phyloP scores from a whole-genome alignment of 2,888 invertebrate genomes.

The Monoplex corrugatus region DNA sequence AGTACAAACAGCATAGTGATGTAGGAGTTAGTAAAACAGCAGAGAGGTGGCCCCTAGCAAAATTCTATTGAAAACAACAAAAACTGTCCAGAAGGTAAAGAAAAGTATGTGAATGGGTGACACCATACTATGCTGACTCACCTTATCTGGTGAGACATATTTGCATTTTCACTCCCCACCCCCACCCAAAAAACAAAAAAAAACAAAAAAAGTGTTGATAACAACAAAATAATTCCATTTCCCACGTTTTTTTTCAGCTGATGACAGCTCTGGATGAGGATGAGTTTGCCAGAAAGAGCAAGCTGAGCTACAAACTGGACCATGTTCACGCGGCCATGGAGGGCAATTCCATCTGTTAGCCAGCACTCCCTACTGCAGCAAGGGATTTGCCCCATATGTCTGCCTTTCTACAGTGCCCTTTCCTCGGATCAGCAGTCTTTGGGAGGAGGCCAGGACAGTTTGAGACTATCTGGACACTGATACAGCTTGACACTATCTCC shows the following conservation, averaged over 20 bases:
- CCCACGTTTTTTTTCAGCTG: conserved; percentile 86
- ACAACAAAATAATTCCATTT: no score
- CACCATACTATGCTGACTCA: no score
- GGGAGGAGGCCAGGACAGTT: not conserved
- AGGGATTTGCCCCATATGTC: not conserved
- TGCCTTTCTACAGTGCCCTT: conserved; percentile 6
- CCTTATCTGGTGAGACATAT: no score
- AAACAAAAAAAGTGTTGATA: no score
- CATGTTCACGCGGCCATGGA: conserved; percentile 97
- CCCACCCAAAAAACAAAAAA: no score
- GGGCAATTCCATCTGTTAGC: conserved; percentile 69
- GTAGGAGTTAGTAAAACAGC: no score
- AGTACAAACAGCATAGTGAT: no score
- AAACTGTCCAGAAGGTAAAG: no score
- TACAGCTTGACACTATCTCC: not conserved
- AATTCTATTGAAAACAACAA: no score
- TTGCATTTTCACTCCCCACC: no score
- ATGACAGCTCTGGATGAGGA: conserved; percentile 98
- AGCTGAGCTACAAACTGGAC: conserved; percentile 96
- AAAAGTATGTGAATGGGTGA: no score
- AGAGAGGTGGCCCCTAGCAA: no score
- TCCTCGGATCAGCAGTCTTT: not conserved
- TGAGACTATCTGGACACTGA: not conserved
- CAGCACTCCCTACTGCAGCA: not conserved
- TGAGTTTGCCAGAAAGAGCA: conserved; percentile 98